Evolutionary conservation across 1,140 invertebrate species (phyloP).

Genomic region (Pararge aegeria): DNA sequence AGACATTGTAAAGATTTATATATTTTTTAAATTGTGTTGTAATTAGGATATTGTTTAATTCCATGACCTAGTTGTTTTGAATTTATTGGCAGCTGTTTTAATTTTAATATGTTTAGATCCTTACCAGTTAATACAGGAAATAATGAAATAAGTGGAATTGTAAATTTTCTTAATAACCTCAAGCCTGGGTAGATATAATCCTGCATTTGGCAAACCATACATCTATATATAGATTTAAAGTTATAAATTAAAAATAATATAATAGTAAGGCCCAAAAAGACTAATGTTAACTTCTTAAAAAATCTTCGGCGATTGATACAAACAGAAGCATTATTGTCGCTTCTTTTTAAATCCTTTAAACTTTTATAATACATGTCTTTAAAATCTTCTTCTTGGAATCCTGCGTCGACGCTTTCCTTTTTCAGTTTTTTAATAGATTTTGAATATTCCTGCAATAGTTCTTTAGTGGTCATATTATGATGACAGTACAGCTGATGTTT

Average conservation of each 20-base stretch:
- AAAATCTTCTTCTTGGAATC: conserved; percentile 78
- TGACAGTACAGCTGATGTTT: background rate
- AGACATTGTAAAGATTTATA: too few relatives aligned
- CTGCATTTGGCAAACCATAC: conserved; percentile 83
- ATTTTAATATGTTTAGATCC: conserved; percentile 1
- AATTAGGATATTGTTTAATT: too few relatives aligned
- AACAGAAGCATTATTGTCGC: conserved; percentile 7
- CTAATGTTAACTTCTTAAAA: conserved; percentile 12
- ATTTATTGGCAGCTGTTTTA: background rate
- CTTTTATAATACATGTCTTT: conserved; percentile 77
- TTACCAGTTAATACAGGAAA: conserved; percentile 84
- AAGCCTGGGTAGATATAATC: conserved; percentile 86
- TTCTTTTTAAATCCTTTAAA: conserved; percentile 48
- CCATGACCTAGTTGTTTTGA: too few relatives aligned
- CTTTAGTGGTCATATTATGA: conserved; percentile 32
- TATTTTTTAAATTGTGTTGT: too few relatives aligned
- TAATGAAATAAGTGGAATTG: conserved; percentile 81
- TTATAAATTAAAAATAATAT: conserved; percentile 35
- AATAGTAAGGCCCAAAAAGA: conserved; percentile 1
- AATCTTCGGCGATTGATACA: conserved; percentile 5
- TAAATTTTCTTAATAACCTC: conserved; percentile 81
- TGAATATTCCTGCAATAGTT: conserved; percentile 50
- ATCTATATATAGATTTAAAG: conserved; percentile 75
- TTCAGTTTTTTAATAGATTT: conserved; percentile 47
- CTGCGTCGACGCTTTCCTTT: conserved; percentile 44